Evolutionary conservation across 2,113 vertebrate species (phyloP).

Genomic region (Urocitellus parryii): DNA sequence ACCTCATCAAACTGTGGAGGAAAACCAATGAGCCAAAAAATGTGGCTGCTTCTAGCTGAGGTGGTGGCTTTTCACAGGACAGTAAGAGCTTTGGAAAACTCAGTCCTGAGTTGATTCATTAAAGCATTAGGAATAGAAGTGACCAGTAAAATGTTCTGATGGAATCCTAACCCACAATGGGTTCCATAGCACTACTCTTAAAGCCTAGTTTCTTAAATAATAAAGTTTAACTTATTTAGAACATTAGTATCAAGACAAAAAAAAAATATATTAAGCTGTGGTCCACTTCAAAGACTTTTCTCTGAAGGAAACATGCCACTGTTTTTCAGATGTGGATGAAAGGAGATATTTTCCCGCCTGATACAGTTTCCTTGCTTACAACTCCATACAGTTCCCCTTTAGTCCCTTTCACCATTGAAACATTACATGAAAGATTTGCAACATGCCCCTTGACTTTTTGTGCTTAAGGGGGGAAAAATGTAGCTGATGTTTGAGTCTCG

Average conservation of each 20-base stretch:
- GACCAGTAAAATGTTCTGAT: background rate
- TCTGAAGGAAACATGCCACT: background rate
- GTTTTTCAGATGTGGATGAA: background rate
- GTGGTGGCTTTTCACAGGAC: background rate
- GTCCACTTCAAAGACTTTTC: slow-evolving; percentile 53
- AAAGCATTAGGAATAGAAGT: background rate
- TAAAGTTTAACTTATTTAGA: slow-evolving; percentile 14
- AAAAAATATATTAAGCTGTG: slow-evolving; percentile 21
- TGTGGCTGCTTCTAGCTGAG: background rate
- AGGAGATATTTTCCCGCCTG: background rate
- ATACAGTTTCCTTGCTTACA: slow-evolving; percentile 33
- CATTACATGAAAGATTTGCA: background rate
- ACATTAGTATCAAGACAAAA: background rate
- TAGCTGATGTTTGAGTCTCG: slow-evolving; percentile 9
- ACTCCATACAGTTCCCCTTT: slow-evolving; percentile 13
- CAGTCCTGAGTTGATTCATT: background rate
- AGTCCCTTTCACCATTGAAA: background rate
- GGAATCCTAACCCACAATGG: background rate
- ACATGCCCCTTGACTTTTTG: background rate
- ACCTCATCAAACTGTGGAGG: slow-evolving; percentile 39
- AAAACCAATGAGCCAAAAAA: background rate
- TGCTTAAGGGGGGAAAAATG: background rate
- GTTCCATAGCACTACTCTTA: background rate
- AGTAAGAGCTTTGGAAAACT: background rate
- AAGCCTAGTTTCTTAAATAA: background rate